Conservation (phyloP, 1,140 invertebrate genomes). For the Sogatella furcifera region DNA sequence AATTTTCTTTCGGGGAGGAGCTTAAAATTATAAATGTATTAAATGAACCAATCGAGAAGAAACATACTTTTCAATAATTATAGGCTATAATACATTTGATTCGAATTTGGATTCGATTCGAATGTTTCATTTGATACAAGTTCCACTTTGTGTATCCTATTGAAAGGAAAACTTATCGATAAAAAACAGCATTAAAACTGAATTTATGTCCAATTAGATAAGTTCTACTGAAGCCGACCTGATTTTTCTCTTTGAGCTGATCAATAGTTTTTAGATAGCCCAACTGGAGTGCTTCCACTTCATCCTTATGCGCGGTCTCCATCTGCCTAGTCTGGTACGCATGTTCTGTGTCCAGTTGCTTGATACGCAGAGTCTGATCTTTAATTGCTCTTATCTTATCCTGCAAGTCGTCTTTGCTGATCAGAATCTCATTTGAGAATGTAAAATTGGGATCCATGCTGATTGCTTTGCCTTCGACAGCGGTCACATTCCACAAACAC, state of each 20-base stretch:
- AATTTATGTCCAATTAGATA: too few species aligned
- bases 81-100: too few species aligned
- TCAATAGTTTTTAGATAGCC: slow-evolving; percentile 55
- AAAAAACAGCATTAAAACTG: too few species aligned
- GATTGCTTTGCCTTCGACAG: slow-evolving; percentile 58
- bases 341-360: slow-evolving; percentile 40
- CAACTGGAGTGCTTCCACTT: slow-evolving; percentile 53
- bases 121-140: too few species aligned
- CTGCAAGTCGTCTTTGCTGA: slow-evolving; percentile 38
- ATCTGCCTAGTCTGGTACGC: slow-evolving; percentile 53
- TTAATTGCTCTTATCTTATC: slow-evolving; percentile 42
- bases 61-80: too few species aligned
- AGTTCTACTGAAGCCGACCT: slow-evolving; percentile 36
- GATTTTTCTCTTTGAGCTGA: slow-evolving; percentile 57
- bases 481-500: slow-evolving; percentile 71
- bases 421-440: slow-evolving; percentile 64
- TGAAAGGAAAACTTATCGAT: too few species aligned
- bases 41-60: too few species aligned
- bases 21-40: too few species aligned
- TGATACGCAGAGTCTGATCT: slow-evolving; percentile 6
- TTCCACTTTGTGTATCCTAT: too few species aligned
- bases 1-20: too few species aligned
- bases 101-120: too few species aligned
- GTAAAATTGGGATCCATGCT: slow-evolving; percentile 59
- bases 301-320: slow-evolving; percentile 58